Conservation (phyloP, 1,140 invertebrate genomes). For the Glossosoma conforme region DNA sequence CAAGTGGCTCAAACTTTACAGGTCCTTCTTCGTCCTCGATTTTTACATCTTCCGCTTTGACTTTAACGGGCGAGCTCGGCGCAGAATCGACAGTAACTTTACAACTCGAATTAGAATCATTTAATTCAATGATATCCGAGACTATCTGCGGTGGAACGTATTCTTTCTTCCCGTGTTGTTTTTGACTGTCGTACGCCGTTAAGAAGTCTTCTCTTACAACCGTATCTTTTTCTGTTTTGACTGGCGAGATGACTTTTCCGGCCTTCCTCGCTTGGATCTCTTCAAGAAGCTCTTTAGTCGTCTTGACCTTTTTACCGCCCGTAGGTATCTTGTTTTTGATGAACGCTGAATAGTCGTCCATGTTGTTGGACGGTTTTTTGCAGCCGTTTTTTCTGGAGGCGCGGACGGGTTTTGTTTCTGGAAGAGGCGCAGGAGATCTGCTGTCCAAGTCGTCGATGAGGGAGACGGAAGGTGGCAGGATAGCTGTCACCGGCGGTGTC, state of each 20-base stretch:
- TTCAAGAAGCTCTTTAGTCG: constrained; percentile 41
- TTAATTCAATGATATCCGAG: constrained; percentile 34
- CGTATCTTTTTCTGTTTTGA: constrained; percentile 27
- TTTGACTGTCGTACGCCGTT: constrained; percentile 35
- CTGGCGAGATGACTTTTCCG: constrained; percentile 25
- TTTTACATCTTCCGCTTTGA: constrained; percentile 13
- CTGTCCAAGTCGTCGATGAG: constrained; percentile 22
- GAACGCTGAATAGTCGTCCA: constrained; percentile 29
- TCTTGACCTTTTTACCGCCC: constrained; percentile 30
- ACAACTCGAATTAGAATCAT: constrained; percentile 30
- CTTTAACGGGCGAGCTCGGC: constrained; percentile 16
- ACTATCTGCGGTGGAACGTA: constrained; percentile 1
- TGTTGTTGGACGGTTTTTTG: constrained; percentile 21
- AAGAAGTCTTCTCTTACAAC: constrained; percentile 46
- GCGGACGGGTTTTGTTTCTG: constrained; percentile 18
- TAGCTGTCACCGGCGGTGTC: constrained; percentile 1
- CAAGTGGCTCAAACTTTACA: constrained; percentile 23
- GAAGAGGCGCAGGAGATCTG: constrained; percentile 19
- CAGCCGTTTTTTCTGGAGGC: constrained; percentile 27
- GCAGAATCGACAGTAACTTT: constrained; percentile 20
- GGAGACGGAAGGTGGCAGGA: background rate
- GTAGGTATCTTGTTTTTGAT: constrained; percentile 28
- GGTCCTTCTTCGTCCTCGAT: constrained; percentile 17
- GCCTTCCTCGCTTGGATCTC: constrained; percentile 43
- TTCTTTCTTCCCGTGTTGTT: constrained; percentile 19